Conservation (phyloP, 1,140 invertebrate species). For the Bradysia coprophila region DNA sequence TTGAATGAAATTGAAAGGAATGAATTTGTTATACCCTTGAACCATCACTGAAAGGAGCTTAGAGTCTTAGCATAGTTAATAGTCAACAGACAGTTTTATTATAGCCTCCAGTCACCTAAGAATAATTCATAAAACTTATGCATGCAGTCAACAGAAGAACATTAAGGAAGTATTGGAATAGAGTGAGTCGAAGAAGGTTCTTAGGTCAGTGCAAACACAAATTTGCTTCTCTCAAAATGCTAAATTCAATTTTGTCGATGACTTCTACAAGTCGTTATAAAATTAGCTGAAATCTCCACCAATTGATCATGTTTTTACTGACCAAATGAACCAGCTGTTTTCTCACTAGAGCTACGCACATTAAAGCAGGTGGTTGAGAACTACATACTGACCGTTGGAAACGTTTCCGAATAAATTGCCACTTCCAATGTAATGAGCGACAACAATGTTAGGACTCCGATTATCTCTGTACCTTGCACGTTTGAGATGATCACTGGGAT, state of each 20-base stretch:
- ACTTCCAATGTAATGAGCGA: slow-evolving; percentile 23
- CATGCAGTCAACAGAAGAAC: too few relatives aligned
- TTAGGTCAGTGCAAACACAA: too few relatives aligned
- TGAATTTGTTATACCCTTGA: background rate
- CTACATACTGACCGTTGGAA: slow-evolving; percentile 14
- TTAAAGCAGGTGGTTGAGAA: background rate
- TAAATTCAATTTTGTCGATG: too few relatives aligned
- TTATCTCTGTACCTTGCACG: background rate
- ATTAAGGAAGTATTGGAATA: too few relatives aligned
- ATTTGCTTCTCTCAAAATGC: too few relatives aligned
- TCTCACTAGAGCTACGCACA: too few relatives aligned
- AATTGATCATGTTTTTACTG: too few relatives aligned
- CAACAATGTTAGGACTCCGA: slow-evolving; percentile 7
- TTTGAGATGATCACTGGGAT: background rate
- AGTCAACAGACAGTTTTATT: background rate
- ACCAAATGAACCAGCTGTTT: too few relatives aligned
- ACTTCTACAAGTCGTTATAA: too few relatives aligned
- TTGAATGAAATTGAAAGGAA: background rate
- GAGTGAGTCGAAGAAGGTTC: too few relatives aligned
- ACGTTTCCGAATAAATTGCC: slow-evolving; percentile 23
- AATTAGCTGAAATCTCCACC: too few relatives aligned
- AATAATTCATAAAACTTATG: slow-evolving; percentile 2
- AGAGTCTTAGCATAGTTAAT: background rate
- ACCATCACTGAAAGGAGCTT: background rate
- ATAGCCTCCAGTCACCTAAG: background rate